These are phyloP conservation scores for Habrosyne pyritoides DNA, from an alignment of 2,888 invertebrate genomes.

Conservation along the genomic window DNA sequence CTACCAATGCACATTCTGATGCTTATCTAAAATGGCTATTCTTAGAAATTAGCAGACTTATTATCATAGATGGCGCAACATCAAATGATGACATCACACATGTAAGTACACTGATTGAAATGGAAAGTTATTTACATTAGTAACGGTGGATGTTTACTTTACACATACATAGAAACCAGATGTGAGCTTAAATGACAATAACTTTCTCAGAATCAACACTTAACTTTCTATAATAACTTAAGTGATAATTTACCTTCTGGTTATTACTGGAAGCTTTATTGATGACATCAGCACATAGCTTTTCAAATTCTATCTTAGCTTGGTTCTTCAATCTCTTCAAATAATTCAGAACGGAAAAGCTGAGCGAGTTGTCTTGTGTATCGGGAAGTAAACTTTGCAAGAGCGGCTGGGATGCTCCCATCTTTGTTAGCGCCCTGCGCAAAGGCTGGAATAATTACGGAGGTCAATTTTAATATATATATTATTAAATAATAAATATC, in stretches of 20 bases:
- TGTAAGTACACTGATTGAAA: neutral
- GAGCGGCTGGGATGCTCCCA: conserved; percentile 93
- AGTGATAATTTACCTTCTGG: conserved; percentile 70
- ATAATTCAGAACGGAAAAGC: conserved; percentile 96
- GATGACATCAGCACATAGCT: conserved; percentile 91
- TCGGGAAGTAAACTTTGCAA: conserved; percentile 95
- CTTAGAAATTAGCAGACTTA: neutral
- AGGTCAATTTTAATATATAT: neutral
- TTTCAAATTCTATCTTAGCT: conserved; percentile 95
- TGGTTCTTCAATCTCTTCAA: conserved; percentile 97
- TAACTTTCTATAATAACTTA: neutral
- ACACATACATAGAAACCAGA: neutral
- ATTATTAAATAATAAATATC: neutral
- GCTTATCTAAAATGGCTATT: neutral
- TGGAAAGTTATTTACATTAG: neutral
- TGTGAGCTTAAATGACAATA: neutral
- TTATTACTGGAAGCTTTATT: conserved; percentile 83
- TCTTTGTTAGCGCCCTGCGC: conserved; percentile 93
- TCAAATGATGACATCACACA: neutral
- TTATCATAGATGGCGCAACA: neutral
- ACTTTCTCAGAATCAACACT: neutral
- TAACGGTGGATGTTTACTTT: neutral
- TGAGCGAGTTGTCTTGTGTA: conserved; percentile 95
- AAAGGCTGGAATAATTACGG: conserved; percentile 87
- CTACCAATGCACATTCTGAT: neutral